A percentile compares a stretch with the other conserved stretches of the same genome.
These are phyloP conservation scores for Manduca sexta DNA, from an alignment of 1,140 invertebrate genomes.

Conservation along the genomic window DNA sequence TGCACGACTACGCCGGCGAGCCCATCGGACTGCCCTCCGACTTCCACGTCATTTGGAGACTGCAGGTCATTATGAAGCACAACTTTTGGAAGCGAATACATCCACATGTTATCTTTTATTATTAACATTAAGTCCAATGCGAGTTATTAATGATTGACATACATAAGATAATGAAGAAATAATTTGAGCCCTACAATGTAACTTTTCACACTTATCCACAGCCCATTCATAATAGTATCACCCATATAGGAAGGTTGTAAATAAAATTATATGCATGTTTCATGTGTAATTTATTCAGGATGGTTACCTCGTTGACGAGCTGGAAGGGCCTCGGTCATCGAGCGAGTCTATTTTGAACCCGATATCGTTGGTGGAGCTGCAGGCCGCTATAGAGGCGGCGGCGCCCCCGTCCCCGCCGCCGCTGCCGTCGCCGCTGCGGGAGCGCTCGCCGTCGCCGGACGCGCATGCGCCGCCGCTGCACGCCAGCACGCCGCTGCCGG, in stretches of 20 bases:
- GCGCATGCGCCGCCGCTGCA: conserved; percentile 11
- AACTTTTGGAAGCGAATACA: too few relatives aligned
- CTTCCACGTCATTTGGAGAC: conserved; percentile 49
- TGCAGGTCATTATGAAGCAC: conserved; percentile 31
- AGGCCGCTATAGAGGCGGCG: conserved; percentile 34
- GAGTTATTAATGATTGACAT: too few relatives aligned
- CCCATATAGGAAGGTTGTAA: too few relatives aligned
- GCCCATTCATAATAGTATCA: too few relatives aligned
- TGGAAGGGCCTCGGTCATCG: conserved; percentile 13
- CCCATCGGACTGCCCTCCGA: conserved; percentile 55
- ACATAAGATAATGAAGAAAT: too few relatives aligned
- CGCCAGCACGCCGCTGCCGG: conserved; percentile 10
- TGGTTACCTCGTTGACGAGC: conserved; percentile 40
- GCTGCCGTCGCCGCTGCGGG: conserved; percentile 9
- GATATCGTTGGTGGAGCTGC: conserved; percentile 34
- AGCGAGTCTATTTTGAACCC: conserved; percentile 9
- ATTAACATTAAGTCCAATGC: too few relatives aligned
- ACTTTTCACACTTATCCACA: too few relatives aligned
- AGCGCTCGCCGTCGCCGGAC: conserved; percentile 8
- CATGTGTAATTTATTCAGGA: conserved; percentile 19
- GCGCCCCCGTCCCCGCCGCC: conserved; percentile 29
- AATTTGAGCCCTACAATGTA: too few relatives aligned
- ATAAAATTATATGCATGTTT: background rate
- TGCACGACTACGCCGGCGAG: conserved; percentile 47
- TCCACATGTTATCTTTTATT: too few relatives aligned